Evolutionary conservation across 2,797 vertebrate species (phyloP), one percentile per base, ranked within the genome.

Genomic region (Columba guinea): DNA sequence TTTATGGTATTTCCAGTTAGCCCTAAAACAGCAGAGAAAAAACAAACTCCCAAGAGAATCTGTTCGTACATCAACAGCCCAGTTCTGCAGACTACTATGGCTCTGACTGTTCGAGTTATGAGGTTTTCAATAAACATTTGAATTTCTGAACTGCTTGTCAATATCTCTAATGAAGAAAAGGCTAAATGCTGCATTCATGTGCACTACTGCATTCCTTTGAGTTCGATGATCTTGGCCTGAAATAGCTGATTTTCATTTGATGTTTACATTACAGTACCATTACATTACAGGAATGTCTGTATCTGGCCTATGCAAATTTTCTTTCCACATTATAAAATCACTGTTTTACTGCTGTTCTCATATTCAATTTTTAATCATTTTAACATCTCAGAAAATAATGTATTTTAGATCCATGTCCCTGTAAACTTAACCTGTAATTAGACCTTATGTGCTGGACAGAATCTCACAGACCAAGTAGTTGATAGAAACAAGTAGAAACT

Each of bases 311-410:
- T 70, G 68, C 52, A 93, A 67, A 90, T 32, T 77, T 96, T 85
- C 46, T 34, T 73, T 96, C 55, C 44, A 87, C 76, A 34, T 95
- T 95, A 91, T 68, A 84, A 90, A 96, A 93, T 58, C 84, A 90
- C 39, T 79, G 64, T 62, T 75, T 44, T 75, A 73, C 11, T 92
- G 91, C 49, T 69, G 27, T 86, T 94, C 79, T 48, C 55, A 28
- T 46, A 41, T 55, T 89, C 82, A 82, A 9, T 11, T 68, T 52
- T 71, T 21, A 23, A 3, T 87, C 86, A 95, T 97, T 95, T 93
- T 55, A 94, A 55, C 14, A 69, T 73, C 56, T 93, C 81, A 93
- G 69, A 95, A 95, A 90, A 69, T 4, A 19, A 41, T 71, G 44
- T 39, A 8, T 82, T 67, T 87, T 65, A 67, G 79, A 74, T 37